Conservation (phyloP, 2,888 invertebrate genomes). For the Apamea epomidion region DNA sequence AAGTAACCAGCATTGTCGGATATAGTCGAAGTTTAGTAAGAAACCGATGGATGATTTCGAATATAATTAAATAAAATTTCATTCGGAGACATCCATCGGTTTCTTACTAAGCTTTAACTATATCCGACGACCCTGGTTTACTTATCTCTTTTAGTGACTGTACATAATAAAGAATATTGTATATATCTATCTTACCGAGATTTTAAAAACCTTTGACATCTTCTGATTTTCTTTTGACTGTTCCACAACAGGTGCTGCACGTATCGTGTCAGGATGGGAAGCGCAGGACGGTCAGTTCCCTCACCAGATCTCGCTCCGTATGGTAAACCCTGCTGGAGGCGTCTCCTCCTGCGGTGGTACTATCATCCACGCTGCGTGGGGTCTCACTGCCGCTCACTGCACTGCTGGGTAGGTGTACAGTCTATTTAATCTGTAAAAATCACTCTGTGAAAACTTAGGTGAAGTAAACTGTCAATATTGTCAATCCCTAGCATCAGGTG, state of each 20-base stretch:
- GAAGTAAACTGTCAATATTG: not conserved
- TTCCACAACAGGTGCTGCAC: constrained; percentile 14
- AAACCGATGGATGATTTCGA: too few relatives aligned
- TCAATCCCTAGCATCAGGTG: not conserved
- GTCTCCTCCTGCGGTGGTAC: constrained; percentile 76
- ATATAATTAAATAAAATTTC: too few relatives aligned
- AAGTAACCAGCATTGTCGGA: too few relatives aligned
- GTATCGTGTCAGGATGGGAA: constrained; percentile 76
- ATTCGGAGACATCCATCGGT: too few relatives aligned
- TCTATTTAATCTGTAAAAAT: not conserved
- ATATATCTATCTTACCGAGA: not conserved
- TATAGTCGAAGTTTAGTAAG: too few relatives aligned
- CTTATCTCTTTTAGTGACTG: too few relatives aligned
- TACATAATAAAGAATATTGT: too few relatives aligned
- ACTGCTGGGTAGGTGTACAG: constrained; percentile 50
- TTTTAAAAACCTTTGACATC: not conserved
- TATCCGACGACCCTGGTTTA: too few relatives aligned
- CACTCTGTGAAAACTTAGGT: not conserved
- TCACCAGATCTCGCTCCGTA: constrained; percentile 76
- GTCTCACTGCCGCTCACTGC: constrained; percentile 79
- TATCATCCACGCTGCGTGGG: constrained; percentile 76
- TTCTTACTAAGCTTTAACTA: too few relatives aligned
- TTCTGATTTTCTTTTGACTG: not conserved
- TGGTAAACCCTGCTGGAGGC: constrained; percentile 67
- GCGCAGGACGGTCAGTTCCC: constrained; percentile 76